Evolutionary conservation across 2,797 vertebrate species (phyloP).

Genomic region (Alosa sapidissima): DNA sequence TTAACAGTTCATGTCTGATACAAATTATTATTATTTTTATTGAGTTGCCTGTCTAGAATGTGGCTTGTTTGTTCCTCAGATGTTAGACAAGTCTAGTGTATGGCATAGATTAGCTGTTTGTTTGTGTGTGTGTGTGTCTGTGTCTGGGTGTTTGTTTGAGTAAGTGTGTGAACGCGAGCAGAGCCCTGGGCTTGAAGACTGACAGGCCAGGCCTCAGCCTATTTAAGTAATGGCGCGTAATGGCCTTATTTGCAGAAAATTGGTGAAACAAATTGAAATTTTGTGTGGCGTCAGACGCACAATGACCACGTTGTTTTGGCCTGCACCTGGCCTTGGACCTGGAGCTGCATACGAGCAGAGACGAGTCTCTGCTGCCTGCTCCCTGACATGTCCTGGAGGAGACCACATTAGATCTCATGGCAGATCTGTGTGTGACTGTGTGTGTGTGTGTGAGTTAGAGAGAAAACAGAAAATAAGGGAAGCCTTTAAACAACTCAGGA

Average conservation of each 20-base stretch:
- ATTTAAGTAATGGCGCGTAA: slow-evolving; percentile 56
- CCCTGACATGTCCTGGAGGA: slow-evolving; percentile 30
- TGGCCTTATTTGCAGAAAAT: slow-evolving; percentile 63
- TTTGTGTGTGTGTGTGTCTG: slow-evolving; percentile 19
- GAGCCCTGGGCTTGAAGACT: not conserved
- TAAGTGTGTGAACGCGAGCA: not conserved
- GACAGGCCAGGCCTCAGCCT: slow-evolving; percentile 32
- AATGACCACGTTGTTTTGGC: slow-evolving; percentile 53
- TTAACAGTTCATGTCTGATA: too few relatives aligned
- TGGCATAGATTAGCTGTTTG: not conserved
- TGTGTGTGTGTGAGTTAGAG: not conserved
- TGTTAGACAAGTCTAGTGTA: not conserved
- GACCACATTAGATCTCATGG: slow-evolving; percentile 27
- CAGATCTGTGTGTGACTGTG: slow-evolving; percentile 31
- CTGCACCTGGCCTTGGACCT: slow-evolving; percentile 32
- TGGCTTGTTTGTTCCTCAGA: not conserved
- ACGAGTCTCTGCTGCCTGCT: too few relatives aligned
- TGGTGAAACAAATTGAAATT: slow-evolving; percentile 64
- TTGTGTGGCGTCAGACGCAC: slow-evolving; percentile 49
- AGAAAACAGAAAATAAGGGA: not conserved
- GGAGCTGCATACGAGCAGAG: slow-evolving; percentile 42
- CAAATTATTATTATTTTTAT: too few relatives aligned
- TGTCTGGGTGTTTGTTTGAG: slow-evolving; percentile 4
- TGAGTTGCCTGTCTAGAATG: too few relatives aligned
- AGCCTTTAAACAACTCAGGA: not conserved